Evolutionary conservation across 2,888 invertebrate species (phyloP).

Genomic region (Napeogenes sylphis): DNA sequence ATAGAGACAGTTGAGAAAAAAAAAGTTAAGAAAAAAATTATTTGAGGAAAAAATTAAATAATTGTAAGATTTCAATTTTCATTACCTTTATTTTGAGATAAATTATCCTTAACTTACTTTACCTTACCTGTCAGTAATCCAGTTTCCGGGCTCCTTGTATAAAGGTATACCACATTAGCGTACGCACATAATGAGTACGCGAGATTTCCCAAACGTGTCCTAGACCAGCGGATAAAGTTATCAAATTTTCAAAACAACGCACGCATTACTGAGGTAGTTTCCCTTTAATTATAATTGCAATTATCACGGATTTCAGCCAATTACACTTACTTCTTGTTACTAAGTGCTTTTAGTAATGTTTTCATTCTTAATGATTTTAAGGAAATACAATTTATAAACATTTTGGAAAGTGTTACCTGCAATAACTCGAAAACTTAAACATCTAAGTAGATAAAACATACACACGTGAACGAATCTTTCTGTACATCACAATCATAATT

Average conservation of each 20-base stretch:
- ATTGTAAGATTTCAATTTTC: no score
- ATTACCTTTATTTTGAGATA: no score
- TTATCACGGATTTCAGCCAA: slow-evolving; percentile 35
- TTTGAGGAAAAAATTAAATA: no score
- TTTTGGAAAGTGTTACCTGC: not conserved
- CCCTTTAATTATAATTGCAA: slow-evolving; percentile 70
- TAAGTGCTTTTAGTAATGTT: not conserved
- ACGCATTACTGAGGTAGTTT: slow-evolving; percentile 60
- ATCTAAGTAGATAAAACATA: not conserved
- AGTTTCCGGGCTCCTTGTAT: slow-evolving; percentile 33
- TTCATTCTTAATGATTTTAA: not conserved
- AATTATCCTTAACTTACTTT: no score
- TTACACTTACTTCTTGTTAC: not conserved
- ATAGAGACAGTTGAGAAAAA: not conserved
- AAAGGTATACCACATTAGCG: slow-evolving; percentile 70
- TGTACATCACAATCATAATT: slow-evolving; percentile 19
- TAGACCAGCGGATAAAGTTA: slow-evolving; percentile 73
- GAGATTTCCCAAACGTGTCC: slow-evolving; percentile 75
- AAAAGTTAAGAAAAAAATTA: no score
- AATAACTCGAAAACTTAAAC: not conserved
- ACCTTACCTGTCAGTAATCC: no score
- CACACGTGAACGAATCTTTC: not conserved
- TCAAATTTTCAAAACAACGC: slow-evolving; percentile 76
- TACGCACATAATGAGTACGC: slow-evolving; percentile 60
- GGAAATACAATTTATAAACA: no score